Conservation (phyloP, 1,140 invertebrate genomes). For the Brachionus sp. region DNA sequence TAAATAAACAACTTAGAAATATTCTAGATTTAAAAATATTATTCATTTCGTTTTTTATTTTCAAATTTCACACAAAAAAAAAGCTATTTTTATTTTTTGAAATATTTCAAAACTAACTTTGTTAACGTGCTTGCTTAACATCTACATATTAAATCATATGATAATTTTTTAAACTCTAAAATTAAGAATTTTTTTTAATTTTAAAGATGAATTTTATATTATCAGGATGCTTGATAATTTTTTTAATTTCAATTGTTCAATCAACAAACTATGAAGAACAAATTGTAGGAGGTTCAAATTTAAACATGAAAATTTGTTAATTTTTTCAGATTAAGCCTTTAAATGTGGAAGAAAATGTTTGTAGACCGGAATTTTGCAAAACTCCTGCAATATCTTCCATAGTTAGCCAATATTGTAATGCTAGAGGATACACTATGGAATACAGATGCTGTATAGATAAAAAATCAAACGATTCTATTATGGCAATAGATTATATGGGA, state of each 20-base stretch:
- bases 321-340: neutral
- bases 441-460: neutral
- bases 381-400: neutral
- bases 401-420: neutral
- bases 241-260: neutral
- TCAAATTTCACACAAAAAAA: neutral
- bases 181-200: constrained; percentile 14
- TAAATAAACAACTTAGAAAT: neutral
- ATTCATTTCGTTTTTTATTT: neutral
- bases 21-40: neutral
- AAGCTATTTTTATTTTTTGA: neutral
- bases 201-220: neutral
- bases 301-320: neutral
- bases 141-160: neutral
- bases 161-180: neutral
- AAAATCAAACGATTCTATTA: neutral
- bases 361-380: neutral
- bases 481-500: neutral
- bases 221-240: neutral
- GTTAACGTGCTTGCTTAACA: neutral
- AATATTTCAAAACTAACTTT: constrained; percentile 24
- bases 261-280: neutral
- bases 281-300: neutral
- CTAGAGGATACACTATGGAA: neutral
- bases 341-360: neutral